phyloP scores from a whole-genome alignment of 2,888 invertebrate genomes.

The Aphodius granarius region DNA sequence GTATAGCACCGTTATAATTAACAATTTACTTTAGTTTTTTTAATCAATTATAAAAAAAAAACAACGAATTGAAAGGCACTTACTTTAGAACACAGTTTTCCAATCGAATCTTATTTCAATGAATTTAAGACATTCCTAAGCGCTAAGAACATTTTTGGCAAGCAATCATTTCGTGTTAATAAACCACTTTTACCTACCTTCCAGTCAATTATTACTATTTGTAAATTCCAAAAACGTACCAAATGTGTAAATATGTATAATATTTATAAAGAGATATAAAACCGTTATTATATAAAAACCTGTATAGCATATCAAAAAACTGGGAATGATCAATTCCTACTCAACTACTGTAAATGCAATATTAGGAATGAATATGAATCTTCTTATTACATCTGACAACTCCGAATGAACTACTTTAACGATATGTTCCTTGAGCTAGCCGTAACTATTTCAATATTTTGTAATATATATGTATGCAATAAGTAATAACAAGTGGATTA shows the following conservation, averaged over 20 bases:
- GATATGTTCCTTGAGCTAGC: neutral
- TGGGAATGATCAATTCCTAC: neutral
- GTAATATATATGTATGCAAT: neutral
- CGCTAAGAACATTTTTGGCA: neutral
- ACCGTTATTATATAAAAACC: neutral
- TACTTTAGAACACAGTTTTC: neutral
- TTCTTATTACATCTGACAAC: neutral
- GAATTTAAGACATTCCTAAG: neutral
- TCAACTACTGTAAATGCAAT: neutral
- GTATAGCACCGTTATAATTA: slow-evolving; percentile 6
- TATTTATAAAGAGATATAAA: neutral
- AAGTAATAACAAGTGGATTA: neutral
- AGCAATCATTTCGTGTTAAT: neutral
- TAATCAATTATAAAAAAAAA: neutral
- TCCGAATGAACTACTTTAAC: neutral
- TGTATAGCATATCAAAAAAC: neutral
- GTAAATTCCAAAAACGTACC: neutral
- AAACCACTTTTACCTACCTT: neutral
- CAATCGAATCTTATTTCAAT: neutral
- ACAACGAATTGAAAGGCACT: neutral
- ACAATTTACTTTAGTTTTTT: neutral
- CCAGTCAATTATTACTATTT: neutral
- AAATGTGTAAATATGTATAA: neutral
- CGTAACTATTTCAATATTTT: neutral
- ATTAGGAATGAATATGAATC: neutral